Evolutionary conservation across 1,140 invertebrate species (phyloP).

Genomic region (Calycopis cecrops): DNA sequence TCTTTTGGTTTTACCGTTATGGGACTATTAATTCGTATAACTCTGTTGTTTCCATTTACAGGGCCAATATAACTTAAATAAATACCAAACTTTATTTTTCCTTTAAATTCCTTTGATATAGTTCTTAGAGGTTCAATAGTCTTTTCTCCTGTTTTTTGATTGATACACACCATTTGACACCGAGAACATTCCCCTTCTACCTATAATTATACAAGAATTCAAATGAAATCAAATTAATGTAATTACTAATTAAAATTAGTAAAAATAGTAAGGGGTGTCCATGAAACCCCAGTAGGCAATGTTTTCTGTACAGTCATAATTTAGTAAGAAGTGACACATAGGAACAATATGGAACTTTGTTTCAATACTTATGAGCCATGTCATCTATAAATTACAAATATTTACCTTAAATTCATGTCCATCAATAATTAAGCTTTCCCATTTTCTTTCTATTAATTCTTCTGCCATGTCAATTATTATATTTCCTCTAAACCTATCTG

Average conservation of each 20-base stretch:
- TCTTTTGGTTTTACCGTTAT: slow-evolving; percentile 40
- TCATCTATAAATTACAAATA: slow-evolving; percentile 13
- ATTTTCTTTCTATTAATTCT: slow-evolving; percentile 86
- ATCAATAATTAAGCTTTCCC: slow-evolving; percentile 83
- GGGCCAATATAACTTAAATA: slow-evolving; percentile 76
- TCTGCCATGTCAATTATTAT: slow-evolving; percentile 77
- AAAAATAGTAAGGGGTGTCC: no score
- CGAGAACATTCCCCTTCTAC: slow-evolving; percentile 87
- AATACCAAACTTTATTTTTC: slow-evolving; percentile 87
- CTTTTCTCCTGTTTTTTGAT: slow-evolving; percentile 88
- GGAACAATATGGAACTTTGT: no score
- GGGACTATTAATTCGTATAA: slow-evolving; percentile 35
- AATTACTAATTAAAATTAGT: no score
- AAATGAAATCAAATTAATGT: no score
- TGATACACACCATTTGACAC: slow-evolving; percentile 96
- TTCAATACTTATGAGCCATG: no score
- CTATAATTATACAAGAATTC: slow-evolving; percentile 76
- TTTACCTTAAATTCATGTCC: slow-evolving; percentile 77
- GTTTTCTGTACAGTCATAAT: no score
- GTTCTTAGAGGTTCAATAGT: slow-evolving; percentile 90
- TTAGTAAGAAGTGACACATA: no score
- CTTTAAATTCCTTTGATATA: slow-evolving; percentile 82
- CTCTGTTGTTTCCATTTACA: slow-evolving; percentile 34
- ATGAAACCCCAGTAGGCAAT: no score
- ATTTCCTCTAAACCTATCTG: slow-evolving; percentile 82